Conservation (phyloP, 1,140 invertebrate species). For the Drosophila saltans region DNA sequence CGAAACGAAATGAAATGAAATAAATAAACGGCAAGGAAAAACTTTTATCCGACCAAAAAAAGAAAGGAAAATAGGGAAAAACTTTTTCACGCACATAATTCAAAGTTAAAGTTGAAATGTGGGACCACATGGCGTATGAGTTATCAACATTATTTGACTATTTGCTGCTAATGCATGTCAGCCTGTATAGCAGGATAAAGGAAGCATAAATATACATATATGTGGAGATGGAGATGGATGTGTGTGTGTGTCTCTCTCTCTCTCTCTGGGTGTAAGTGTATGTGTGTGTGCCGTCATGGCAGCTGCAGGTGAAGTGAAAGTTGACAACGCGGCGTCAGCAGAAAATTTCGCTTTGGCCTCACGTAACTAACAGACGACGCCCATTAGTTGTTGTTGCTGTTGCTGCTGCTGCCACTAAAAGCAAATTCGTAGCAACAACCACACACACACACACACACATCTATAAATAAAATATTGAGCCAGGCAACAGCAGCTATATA, state of each 20-base stretch:
- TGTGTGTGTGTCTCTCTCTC: neutral
- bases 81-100: constrained; percentile 65
- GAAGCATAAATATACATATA: constrained; percentile 2
- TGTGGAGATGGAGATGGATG: neutral
- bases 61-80: constrained; percentile 23
- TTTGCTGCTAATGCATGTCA: constrained; percentile 64
- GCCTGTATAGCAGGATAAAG: constrained; percentile 12
- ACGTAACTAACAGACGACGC: constrained; percentile 62
- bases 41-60: constrained; percentile 46
- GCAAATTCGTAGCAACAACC: constrained; percentile 63
- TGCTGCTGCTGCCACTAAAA: constrained; percentile 55
- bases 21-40: constrained; percentile 27
- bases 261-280: neutral
- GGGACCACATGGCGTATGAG: constrained; percentile 71
- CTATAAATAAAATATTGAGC: constrained; percentile 77
- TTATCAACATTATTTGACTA: constrained; percentile 74
- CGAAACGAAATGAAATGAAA: constrained; percentile 12
- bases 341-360: constrained; percentile 69
- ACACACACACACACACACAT: constrained; percentile 48
- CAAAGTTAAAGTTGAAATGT: constrained; percentile 67
- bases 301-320: constrained; percentile 79
- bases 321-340: constrained; percentile 73
- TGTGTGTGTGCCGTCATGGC: constrained; percentile 42
- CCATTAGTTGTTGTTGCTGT: constrained; percentile 30
- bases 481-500: constrained; percentile 50